A percentile compares a stretch with the other conserved stretches of the same genome.
These are phyloP conservation scores for Cordilura impudica DNA, from an alignment of 2,888 invertebrate species.

Conservation along the genomic window DNA sequence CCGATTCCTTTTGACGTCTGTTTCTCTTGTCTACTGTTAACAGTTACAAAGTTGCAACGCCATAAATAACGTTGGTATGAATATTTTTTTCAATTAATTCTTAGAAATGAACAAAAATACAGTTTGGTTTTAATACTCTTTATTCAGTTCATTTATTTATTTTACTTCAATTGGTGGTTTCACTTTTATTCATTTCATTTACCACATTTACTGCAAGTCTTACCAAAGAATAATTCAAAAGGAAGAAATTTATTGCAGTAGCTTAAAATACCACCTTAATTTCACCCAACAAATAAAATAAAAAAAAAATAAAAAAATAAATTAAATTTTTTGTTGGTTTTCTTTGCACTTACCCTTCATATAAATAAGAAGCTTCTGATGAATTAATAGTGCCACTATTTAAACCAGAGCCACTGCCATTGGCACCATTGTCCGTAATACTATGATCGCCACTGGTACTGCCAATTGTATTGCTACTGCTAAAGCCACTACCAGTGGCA, in stretches of 20 bases:
- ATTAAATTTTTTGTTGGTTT: constrained; percentile 19
- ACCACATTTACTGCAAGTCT: not conserved
- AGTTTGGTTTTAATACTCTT: too few relatives aligned
- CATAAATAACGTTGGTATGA: too few relatives aligned
- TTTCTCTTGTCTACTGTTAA: too few relatives aligned
- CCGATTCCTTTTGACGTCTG: too few relatives aligned
- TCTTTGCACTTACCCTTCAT: constrained; percentile 72
- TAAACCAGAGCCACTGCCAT: constrained; percentile 30
- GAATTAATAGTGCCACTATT: constrained; percentile 60
- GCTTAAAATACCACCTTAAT: constrained; percentile 20
- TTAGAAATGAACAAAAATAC: too few relatives aligned
- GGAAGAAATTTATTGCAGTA: constrained; percentile 23
- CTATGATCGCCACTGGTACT: constrained; percentile 2
- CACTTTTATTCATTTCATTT: constrained; percentile 16
- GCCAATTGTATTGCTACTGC: constrained; percentile 53
- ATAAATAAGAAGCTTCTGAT: constrained; percentile 71
- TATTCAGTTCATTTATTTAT: not conserved
- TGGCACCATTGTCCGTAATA: constrained; percentile 36
- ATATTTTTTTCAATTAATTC: too few relatives aligned
- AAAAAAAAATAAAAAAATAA: not conserved
- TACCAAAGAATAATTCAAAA: not conserved
- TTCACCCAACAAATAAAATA: constrained; percentile 5
- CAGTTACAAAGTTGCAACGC: too few relatives aligned
- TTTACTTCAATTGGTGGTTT: not conserved
- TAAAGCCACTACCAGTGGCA: constrained; percentile 53